Conservation (phyloP, 2,797 vertebrate species). For the Spizella passerina region DNA sequence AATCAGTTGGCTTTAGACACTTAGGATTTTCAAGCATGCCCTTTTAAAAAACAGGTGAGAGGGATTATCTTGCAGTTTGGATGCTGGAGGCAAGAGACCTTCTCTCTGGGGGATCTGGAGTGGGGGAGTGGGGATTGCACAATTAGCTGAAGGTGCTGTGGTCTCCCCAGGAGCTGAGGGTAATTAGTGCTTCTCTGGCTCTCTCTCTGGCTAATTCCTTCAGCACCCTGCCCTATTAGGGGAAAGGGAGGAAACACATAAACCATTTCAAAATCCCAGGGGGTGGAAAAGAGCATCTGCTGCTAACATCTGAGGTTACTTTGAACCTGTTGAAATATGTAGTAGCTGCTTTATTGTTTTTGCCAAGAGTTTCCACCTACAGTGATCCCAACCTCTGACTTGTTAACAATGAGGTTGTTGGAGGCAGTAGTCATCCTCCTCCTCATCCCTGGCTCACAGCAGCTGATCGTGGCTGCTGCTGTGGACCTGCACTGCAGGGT, state of each 20-base stretch:
- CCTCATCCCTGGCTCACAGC: not conserved
- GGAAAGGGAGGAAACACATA: constrained; percentile 49
- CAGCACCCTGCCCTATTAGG: constrained; percentile 63
- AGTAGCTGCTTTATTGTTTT: constrained; percentile 69
- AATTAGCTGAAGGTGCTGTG: constrained; percentile 52
- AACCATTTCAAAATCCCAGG: constrained; percentile 66
- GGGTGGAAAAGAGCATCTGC: constrained; percentile 69
- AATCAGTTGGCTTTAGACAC: not conserved
- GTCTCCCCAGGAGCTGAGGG: constrained; percentile 27
- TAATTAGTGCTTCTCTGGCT: constrained; percentile 49
- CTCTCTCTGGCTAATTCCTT: constrained; percentile 54
- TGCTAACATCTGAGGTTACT: constrained; percentile 72
- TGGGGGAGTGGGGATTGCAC: not conserved
- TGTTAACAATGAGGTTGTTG: constrained; percentile 36
- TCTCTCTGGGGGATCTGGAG: constrained; percentile 15
- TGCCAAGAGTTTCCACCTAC: constrained; percentile 70
- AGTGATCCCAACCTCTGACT: constrained; percentile 44
- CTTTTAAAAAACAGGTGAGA: constrained; percentile 46
- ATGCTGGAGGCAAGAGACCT: not conserved
- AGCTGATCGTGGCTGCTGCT: not conserved
- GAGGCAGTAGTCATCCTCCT: constrained; percentile 38
- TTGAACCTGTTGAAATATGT: constrained; percentile 74
- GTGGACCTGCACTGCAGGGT: not conserved
- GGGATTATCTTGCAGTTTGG: constrained; percentile 24
- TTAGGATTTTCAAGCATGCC: not conserved